Evolutionary conservation across 1,140 invertebrate genomes (phyloP).

Genomic region (Atta texana): DNA sequence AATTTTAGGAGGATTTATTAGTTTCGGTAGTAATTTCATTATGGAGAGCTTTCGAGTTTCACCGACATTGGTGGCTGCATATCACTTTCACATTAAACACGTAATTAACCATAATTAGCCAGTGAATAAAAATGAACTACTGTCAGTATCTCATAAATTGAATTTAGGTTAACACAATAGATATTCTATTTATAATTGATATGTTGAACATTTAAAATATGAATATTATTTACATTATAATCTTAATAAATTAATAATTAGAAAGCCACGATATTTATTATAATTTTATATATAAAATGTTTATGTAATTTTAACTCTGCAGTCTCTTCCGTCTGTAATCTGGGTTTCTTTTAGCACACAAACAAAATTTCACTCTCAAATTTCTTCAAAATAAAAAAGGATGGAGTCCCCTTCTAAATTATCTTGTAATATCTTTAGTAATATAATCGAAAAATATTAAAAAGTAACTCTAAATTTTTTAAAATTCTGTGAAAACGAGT

Average conservation of each 20-base stretch:
- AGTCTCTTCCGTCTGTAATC: no score
- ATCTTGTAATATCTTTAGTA: no score
- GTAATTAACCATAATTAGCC: slow-evolving; percentile 56
- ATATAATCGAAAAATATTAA: no score
- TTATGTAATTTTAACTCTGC: no score
- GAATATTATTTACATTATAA: not conserved
- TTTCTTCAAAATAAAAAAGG: no score
- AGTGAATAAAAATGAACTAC: slow-evolving; percentile 12
- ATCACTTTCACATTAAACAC: slow-evolving; percentile 59
- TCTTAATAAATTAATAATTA: slow-evolving; percentile 9
- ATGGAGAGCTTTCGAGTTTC: slow-evolving; percentile 38
- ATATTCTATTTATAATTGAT: not conserved
- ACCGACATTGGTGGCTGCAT: slow-evolving; percentile 37
- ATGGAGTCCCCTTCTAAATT: no score
- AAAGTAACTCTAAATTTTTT: no score
- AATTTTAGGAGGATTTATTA: slow-evolving; percentile 60
- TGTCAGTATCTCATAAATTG: slow-evolving; percentile 14
- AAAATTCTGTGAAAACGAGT: no score
- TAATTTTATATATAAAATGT: no score
- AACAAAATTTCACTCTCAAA: no score
- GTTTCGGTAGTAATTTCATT: slow-evolving; percentile 59
- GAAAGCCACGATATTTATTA: not conserved
- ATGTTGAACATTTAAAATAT: not conserved
- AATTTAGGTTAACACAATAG: not conserved
- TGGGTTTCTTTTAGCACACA: no score